Conservation (phyloP, 2,888 invertebrate species). For the Caenorhabditis sinica region DNA sequence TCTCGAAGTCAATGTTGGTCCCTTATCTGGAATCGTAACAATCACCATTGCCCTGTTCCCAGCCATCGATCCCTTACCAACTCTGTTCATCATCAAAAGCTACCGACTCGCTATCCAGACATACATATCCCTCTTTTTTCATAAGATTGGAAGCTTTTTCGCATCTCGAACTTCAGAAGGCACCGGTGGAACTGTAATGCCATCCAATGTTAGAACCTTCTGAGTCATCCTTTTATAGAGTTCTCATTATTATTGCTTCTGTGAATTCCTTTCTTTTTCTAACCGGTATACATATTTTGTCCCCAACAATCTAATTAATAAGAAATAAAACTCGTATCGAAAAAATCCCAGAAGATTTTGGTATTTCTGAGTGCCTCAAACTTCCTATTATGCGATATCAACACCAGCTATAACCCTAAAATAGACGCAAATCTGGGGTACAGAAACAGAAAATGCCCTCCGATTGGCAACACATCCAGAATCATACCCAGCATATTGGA, state of each 20-base stretch:
- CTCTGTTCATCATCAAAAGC: slow-evolving; percentile 36
- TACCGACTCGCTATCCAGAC: slow-evolving; percentile 28
- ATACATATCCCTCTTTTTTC: background rate
- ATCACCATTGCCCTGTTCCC: slow-evolving; percentile 49
- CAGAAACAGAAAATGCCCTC: background rate
- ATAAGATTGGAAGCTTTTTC: background rate
- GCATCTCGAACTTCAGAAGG: background rate
- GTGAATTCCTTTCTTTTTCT: too few species aligned
- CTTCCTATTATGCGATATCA: too few species aligned
- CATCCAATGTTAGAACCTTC: background rate
- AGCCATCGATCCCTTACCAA: slow-evolving; percentile 48
- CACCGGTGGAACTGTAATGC: background rate
- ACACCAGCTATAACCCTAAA: background rate
- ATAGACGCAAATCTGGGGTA: too few species aligned
- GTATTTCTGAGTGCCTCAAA: background rate
- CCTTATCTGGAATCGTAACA: slow-evolving; percentile 22
- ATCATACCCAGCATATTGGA: background rate
- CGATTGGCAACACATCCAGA: slow-evolving; percentile 24
- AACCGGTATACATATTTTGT: too few species aligned
- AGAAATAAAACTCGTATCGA: too few species aligned
- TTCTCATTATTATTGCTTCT: too few species aligned
- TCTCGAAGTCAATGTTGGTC: slow-evolving; percentile 31
- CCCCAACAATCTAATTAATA: too few species aligned
- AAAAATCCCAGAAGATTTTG: background rate
- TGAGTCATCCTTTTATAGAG: background rate